These are phyloP conservation scores for Lepidochrysops patricia DNA, from an alignment of 2,888 invertebrate species.

Conservation along the genomic window DNA sequence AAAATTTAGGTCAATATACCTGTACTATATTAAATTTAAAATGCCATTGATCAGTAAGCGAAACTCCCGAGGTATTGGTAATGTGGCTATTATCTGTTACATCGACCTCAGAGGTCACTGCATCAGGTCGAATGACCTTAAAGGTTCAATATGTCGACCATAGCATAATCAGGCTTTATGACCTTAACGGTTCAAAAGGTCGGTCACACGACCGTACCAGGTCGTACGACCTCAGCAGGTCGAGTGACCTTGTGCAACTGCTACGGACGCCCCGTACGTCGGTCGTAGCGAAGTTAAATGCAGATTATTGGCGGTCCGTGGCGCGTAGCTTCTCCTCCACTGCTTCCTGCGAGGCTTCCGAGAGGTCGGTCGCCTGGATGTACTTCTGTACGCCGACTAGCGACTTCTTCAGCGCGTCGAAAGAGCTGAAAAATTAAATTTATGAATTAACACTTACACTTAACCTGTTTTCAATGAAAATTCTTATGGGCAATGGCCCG, in stretches of 20 bases:
- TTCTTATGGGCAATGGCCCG: no score
- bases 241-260: constrained; percentile 10
- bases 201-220: neutral
- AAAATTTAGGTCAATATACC: neutral
- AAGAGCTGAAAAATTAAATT: constrained; percentile 80
- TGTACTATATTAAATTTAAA: no score
- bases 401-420: constrained; percentile 97
- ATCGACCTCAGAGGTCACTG: neutral
- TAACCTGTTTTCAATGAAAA: no score
- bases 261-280: constrained; percentile 26
- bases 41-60: no score
- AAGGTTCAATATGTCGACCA: neutral
- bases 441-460: neutral
- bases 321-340: constrained; percentile 95
- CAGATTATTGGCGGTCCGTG: constrained; percentile 90
- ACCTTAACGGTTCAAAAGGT: neutral
- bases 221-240: no score
- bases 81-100: neutral
- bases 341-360: constrained; percentile 94
- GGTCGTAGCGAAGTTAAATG: constrained; percentile 42
- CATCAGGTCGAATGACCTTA: neutral
- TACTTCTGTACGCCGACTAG: constrained; percentile 97
- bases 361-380: constrained; percentile 96
- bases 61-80: no score
- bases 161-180: neutral